Evolutionary conservation across 92 coral and sea anemone genomes (phyloP).

Genomic region (Porites cylindrica): DNA sequence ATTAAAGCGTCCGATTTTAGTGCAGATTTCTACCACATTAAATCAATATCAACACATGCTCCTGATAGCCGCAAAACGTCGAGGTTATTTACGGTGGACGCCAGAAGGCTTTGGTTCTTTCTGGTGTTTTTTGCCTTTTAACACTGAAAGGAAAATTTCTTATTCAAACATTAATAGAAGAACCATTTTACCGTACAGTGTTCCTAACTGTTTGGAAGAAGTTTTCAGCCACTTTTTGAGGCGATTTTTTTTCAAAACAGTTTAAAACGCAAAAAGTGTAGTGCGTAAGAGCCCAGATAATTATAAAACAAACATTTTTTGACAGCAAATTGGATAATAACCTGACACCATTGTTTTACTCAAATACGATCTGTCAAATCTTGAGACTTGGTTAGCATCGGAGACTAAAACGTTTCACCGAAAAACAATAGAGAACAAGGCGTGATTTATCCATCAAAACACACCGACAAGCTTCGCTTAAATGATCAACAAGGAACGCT

Average conservation of each 20-base stretch:
- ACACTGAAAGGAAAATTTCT: neutral
- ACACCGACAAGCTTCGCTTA: conserved; percentile 36
- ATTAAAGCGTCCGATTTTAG: neutral
- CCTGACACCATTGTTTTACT: conserved; percentile 21
- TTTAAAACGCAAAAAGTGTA: neutral
- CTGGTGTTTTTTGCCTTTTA: neutral
- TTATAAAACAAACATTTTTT: conserved; percentile 55
- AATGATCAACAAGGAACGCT: conserved; percentile 15
- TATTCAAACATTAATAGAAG: neutral
- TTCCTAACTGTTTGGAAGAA: neutral
- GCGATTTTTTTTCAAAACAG: neutral
- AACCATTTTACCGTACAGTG: neutral
- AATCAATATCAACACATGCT: conserved; percentile 48
- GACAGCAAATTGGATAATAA: conserved; percentile 51
- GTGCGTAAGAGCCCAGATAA: conserved; percentile 24
- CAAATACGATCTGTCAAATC: conserved; percentile 41
- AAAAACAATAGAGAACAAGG: conserved; percentile 34
- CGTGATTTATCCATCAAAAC: conserved; percentile 27
- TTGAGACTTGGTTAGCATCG: neutral
- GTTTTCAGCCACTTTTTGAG: neutral
- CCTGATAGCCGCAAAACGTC: neutral
- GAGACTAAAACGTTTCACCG: conserved; percentile 2
- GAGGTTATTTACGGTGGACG: neutral
- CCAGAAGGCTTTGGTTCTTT: neutral
- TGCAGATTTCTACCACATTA: conserved; percentile 2